Evolutionary conservation across 2,888 invertebrate species (phyloP).

Genomic region (Lumbricus terrestris): DNA sequence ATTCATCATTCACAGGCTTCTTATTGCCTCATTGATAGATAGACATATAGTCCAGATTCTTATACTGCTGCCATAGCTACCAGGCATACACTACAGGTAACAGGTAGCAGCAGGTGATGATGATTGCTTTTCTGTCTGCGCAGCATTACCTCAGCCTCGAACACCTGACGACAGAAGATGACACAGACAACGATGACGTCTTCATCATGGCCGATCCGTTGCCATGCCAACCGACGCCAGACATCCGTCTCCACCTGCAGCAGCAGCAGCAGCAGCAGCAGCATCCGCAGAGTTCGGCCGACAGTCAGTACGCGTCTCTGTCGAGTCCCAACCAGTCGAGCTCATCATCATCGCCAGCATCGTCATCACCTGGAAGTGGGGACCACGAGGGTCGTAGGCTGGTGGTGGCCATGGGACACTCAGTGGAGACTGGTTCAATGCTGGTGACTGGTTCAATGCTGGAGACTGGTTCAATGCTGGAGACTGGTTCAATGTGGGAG

Average conservation of each 20-base stretch:
- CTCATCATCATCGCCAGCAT: not conserved
- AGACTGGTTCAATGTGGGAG: not conserved
- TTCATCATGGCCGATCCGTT: not conserved
- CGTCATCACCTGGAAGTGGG: too few species aligned
- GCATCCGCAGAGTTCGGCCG: constrained; percentile 7
- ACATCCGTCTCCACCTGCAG: not conserved
- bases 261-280: not conserved
- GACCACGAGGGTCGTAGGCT: too few species aligned
- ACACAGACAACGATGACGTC: constrained; percentile 8
- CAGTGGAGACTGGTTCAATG: not conserved
- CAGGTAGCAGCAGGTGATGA: too few species aligned
- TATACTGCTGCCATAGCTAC: too few species aligned
- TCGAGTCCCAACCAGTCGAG: not conserved
- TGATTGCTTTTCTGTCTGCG: not conserved
- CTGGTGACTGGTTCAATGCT: not conserved
- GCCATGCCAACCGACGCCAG: not conserved
- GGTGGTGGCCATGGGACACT: not conserved
- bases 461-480: not conserved
- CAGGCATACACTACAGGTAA: too few species aligned
- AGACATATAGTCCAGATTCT: too few species aligned
- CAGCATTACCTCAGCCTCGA: not conserved
- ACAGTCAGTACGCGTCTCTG: constrained; percentile 12
- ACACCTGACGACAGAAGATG: not conserved
- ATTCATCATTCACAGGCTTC: too few species aligned
- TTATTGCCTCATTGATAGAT: too few species aligned